Base-by-base conservation (phyloP, 2,113 vertebrate genomes). In the Nesoenas mayeri region DNA sequence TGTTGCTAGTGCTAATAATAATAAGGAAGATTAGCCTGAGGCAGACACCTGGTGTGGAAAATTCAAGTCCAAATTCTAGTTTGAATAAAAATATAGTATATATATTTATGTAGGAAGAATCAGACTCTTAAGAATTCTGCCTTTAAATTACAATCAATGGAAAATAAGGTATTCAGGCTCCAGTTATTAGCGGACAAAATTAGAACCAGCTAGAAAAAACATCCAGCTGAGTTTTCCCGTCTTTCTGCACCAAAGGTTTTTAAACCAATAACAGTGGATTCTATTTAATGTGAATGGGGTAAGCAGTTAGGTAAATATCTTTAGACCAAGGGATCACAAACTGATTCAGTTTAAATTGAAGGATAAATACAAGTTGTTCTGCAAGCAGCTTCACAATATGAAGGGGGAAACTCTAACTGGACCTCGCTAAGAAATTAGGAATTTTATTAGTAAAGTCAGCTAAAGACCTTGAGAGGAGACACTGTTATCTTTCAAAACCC, bases 1-100 rank as follows among this genome's bases (percentile, higher is more conserved):
- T 83, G 32, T 73, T 93, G 14, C 67, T 83, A 60, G 28, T 75
- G 20, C 14, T 74, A 60, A 11, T 36, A 94, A 58, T 58, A 94
- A 79, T 31, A n/a, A 61, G 36, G 12, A 80, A 89, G 34, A 60
- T 64, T 86, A 71, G 83, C 65, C 86, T 72, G 32, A 92, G 69
- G 91, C 78, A 92, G 48, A 70, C 64, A 82, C 47, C 60, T 61
- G 57, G 50, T 73, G 12, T 85, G 58, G 79, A 95, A 95, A 92
- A 92, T 36, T 91, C 57, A 62, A 64, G 20, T 60, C 42, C 53
- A 65, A 19, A 38, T 79, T 88, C 53, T 62, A 79, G 16, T 32
- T 28, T 12, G 15, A 88, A 60, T 22, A 83, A 91, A 84, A 93
- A 88, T 47, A 47, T 47, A 47, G 44, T 47, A 47, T 47, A 47